Evolutionary conservation across 1,140 invertebrate genomes (phyloP), one percentile per base, ranked within the genome.

Genomic region (Orius laevigatus): DNA sequence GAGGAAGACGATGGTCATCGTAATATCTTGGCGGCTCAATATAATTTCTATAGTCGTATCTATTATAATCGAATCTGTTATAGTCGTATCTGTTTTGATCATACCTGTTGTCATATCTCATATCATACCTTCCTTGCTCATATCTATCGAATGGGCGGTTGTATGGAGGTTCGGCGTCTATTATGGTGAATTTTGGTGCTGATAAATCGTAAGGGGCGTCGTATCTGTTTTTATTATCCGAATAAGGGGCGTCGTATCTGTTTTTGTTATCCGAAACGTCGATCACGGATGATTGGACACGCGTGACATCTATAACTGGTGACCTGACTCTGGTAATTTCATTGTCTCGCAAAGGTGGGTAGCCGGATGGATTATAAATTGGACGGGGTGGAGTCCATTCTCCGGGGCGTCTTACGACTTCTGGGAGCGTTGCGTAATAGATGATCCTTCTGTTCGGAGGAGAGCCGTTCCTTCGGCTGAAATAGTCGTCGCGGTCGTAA

Each of bases 111-210:
- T 25, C 25, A 8, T 25, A 25, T 25, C 25, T 25, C 25, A 25
- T 25, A 25, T 25, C 25, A 8, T 25, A 25, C 8, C 25, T 25
- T 8, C n/a, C 36, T 38, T 38, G 36, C 87, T 64, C 68, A 83
- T 73, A 59, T 86, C 80, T 61, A 82, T 36, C 91, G 32, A 33
- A 52, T 25, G 35, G 16, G 53, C 48, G 48, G 20, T 47, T 46
- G 38, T 51, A 47, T 4, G 53, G 53, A 18, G 53, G 53, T 25
- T 54, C 53, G 6, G 47, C 53, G 35, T 54, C 53, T 5, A 54
- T 54, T 2, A 54, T 54, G 1, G 53, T 54, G 14, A 51, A 51
- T 34, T 40, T 51, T 9, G 53, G 53, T 3, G 39, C 35, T 3
- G 49, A 51, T 2, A 42, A 46, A 32, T 33, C 43, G n/a, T 46